These are phyloP conservation scores for Chaenodraco wilsoni DNA, from an alignment of 2,797 vertebrate species.

Conservation along the genomic window DNA sequence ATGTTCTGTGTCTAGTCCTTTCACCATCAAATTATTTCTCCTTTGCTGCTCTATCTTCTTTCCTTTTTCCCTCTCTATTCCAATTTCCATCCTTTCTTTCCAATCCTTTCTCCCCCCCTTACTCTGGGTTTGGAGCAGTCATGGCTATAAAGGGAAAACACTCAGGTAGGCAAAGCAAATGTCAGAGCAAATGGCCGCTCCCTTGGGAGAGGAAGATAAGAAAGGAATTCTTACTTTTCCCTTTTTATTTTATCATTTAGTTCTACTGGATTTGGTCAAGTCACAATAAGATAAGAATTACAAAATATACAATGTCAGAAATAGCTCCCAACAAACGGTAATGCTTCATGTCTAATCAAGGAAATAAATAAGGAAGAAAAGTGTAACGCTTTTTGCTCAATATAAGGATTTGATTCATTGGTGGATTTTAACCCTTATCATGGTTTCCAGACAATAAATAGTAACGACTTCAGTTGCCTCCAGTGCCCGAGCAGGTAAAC, in stretches of 20 bases:
- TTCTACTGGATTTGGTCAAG: slow-evolving; percentile 7
- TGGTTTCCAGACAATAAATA: no score
- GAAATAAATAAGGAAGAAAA: no score
- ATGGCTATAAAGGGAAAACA: slow-evolving; percentile 55
- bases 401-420: no score
- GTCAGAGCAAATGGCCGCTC: slow-evolving; percentile 58
- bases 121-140: slow-evolving; percentile 29
- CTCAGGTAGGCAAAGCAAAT: slow-evolving; percentile 64
- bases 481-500: no score
- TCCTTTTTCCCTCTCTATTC: neutral
- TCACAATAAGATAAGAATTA: neutral
- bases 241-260: slow-evolving; percentile 35
- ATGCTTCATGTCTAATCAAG: no score
- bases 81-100: neutral
- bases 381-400: no score
- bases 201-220: slow-evolving; percentile 39
- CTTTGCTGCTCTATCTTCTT: neutral
- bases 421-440: no score
- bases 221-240: slow-evolving; percentile 8
- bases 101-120: no score
- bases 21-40: neutral
- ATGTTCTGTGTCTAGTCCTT: neutral
- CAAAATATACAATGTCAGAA: slow-evolving; percentile 1
- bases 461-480: no score
- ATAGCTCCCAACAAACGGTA: slow-evolving; percentile 5